These are phyloP conservation scores for Deilephila porcellus DNA, from an alignment of 2,888 invertebrate species.

Conservation along the genomic window DNA sequence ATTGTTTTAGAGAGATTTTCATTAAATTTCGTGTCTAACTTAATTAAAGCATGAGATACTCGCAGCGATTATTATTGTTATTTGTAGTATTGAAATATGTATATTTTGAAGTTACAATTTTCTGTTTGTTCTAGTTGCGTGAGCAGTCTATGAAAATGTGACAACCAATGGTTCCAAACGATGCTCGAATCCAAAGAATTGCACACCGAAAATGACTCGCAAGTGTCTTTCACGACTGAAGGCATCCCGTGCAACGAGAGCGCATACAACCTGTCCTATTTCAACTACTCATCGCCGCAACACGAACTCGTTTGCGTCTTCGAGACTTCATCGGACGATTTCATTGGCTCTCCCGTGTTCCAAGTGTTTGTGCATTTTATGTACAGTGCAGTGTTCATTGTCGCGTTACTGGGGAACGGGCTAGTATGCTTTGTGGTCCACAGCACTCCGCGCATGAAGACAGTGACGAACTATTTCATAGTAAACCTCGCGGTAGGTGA, in stretches of 20 bases:
- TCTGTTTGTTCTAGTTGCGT: background rate
- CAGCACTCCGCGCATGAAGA: constrained; percentile 93
- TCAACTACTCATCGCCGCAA: constrained; percentile 61
- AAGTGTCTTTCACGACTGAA: constrained; percentile 12
- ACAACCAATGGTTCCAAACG: background rate
- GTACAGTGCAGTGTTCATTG: constrained; percentile 89
- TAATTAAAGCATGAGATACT: too few relatives aligned
- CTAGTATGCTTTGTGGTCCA: constrained; percentile 94
- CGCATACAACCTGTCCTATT: constrained; percentile 21
- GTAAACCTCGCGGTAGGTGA: constrained; percentile 95
- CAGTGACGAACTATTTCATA: constrained; percentile 96
- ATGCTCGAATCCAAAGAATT: constrained; percentile 21
- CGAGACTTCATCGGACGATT: constrained; percentile 55
- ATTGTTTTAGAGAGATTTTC: too few relatives aligned
- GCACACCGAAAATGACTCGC: background rate
- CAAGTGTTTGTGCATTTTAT: constrained; percentile 87
- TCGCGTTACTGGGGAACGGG: constrained; percentile 90
- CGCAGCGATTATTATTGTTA: background rate
- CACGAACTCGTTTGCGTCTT: constrained; percentile 40
- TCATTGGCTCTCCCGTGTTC: constrained; percentile 81
- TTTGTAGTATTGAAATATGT: background rate
- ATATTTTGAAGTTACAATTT: background rate
- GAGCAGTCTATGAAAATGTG: constrained; percentile 15
- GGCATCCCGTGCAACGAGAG: constrained; percentile 22
- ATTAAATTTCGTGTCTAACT: too few relatives aligned